Evolutionary conservation across 2,797 vertebrate species (phyloP), one percentile per base, ranked within the genome.

Genomic region (Philypnodon macrostomus): DNA sequence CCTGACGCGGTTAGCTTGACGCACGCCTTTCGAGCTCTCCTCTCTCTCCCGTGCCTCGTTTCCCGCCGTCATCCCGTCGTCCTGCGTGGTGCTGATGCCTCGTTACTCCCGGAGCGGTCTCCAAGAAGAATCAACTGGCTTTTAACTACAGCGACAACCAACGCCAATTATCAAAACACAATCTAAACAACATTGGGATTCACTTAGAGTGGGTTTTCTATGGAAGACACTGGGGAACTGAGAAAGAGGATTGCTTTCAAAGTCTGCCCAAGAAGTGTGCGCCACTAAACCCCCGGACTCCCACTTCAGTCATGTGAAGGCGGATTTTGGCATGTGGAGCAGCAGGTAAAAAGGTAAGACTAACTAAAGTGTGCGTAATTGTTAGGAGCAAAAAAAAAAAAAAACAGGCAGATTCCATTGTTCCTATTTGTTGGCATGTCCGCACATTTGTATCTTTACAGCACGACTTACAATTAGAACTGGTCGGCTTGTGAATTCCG

Each of bases 301-400:
- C 61, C 49, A 35, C 70, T 74, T n/a, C 69, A 64, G 63, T 55
- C 72, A 86, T 81, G 79, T 67, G 51, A 74, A 67, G 73, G 75
- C 75, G 84, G 83, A 87, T 84, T 73, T 68, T 64, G 79, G 67
- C 64, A 75, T 74, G 68, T 67, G 70, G 73, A 75, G 58, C 59
- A 75, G 72, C 83, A 78, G 81, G 77, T 84, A 53, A 47, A 75
- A 86, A 41, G 83, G 83, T 86, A 85, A 86, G 84, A 45, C 39
- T 53, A n/a, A n/a, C n/a, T 2, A 15, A 7, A 15, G 2, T 40
- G 19, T n/a, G n/a, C n/a, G n/a, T n/a, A 23, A 23, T 23, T 23
- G 6, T 6, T 6, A 23, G 6, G 3, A 23, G 3, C 6, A 23
- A 23, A 14, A 8, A 41, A 26, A 9, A 11, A 4, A 24, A 8